Percentiles rank a stretch among this genome's conserved stretches.
Evolutionary conservation across 1,140 invertebrate genomes (phyloP).

Genomic region (Drosophila nikananu): DNA sequence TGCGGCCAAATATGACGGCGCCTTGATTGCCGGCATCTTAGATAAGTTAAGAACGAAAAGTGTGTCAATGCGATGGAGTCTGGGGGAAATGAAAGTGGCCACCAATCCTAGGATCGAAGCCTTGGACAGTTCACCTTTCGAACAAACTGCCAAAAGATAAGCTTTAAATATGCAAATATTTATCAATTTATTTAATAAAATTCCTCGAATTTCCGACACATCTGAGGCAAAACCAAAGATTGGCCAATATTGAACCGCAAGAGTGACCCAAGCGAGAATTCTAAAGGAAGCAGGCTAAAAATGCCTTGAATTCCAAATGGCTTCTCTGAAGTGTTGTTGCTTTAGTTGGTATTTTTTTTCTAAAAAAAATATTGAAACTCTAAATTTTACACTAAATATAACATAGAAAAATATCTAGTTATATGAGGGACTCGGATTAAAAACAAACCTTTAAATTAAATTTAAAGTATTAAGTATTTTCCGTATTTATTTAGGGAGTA

Average conservation of each 20-base stretch:
- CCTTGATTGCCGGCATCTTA: slow-evolving; percentile 36
- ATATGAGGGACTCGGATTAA: not conserved
- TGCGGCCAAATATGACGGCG: slow-evolving; percentile 46
- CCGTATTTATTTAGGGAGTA: not conserved
- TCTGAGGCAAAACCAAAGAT: slow-evolving; percentile 2
- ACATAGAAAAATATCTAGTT: not conserved
- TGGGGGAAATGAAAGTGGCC: slow-evolving; percentile 8
- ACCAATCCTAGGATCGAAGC: not conserved
- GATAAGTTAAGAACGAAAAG: slow-evolving; percentile 19
- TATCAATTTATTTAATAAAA: slow-evolving; percentile 14
- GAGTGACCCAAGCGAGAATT: slow-evolving; percentile 12
- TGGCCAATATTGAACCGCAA: slow-evolving; percentile 11
- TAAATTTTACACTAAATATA: not conserved
- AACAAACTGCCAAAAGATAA: slow-evolving; percentile 1
- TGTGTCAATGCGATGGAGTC: slow-evolving; percentile 35
- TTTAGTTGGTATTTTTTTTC: not conserved
- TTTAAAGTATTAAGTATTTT: not conserved
- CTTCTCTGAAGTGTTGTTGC: not conserved
- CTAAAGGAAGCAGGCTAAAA: not conserved
- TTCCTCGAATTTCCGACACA: slow-evolving; percentile 2
- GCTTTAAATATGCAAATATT: slow-evolving; percentile 15
- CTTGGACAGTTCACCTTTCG: not conserved
- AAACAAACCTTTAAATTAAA: not conserved
- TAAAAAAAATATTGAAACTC: too few relatives aligned
- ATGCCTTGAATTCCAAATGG: not conserved